Conservation (phyloP, 2,113 vertebrate genomes). For the Tachycineta bicolor region DNA sequence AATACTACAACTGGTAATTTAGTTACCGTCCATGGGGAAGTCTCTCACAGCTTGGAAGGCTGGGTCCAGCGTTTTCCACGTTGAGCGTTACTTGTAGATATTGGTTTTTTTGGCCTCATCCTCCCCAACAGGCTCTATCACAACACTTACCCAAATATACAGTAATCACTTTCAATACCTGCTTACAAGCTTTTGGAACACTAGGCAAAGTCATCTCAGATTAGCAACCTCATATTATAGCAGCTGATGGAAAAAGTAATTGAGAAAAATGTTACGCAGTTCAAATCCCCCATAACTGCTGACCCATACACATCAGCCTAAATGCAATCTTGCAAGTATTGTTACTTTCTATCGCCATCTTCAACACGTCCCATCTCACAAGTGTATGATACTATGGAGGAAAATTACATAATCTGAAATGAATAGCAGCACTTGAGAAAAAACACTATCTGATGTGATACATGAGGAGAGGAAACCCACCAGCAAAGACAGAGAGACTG, state of each 20-base stretch:
- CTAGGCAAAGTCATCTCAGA: neutral
- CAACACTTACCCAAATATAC: neutral
- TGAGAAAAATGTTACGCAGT: neutral
- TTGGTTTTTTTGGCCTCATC: too few species aligned
- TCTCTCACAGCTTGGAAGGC: too few species aligned
- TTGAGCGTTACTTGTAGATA: too few species aligned
- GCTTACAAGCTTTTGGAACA: neutral
- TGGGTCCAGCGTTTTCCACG: too few species aligned
- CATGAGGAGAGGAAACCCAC: too few species aligned
- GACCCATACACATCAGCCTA: neutral
- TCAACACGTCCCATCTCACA: neutral
- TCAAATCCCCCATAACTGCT: neutral
- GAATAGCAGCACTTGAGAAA: neutral
- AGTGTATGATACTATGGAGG: neutral
- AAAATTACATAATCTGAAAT: neutral
- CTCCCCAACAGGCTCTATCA: too few species aligned
- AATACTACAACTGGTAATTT: too few species aligned
- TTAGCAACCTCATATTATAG: neutral
- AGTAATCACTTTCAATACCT: neutral
- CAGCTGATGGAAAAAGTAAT: neutral
- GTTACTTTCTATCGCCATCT: neutral
- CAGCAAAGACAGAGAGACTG: too few species aligned
- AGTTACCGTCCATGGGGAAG: too few species aligned
- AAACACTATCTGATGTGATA: neutral
- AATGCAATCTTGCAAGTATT: neutral